These are phyloP conservation scores for Pyrrhopygopsis socrates DNA, from an alignment of 2,888 invertebrate species.

Conservation along the genomic window DNA sequence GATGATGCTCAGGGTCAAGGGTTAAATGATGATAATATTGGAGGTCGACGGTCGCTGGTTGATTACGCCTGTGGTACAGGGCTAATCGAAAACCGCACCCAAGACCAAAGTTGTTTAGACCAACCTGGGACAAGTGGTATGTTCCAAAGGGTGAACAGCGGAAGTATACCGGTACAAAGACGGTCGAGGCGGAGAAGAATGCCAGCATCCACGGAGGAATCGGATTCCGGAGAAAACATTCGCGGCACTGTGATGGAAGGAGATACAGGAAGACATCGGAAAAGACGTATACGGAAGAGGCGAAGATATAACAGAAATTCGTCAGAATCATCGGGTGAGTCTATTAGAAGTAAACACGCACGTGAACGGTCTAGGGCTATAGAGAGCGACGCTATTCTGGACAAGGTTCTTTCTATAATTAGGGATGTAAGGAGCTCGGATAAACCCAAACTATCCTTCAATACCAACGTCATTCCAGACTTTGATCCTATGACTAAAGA, in stretches of 20 bases:
- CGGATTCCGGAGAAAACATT: not conserved
- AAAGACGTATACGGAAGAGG: not conserved
- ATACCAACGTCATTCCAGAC: not conserved
- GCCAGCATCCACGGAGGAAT: not conserved
- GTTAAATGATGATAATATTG: not conserved
- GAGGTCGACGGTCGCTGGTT: not conserved
- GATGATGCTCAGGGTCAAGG: not conserved
- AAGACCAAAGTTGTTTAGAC: not conserved
- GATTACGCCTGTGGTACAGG: not conserved
- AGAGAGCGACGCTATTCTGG: not conserved
- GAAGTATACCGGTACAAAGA: not conserved
- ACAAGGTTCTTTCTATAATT: not conserved
- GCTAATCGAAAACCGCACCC: not conserved
- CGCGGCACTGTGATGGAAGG: not conserved
- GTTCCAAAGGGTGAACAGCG: not conserved
- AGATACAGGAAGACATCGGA: not conserved
- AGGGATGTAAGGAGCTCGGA: constrained; percentile 54
- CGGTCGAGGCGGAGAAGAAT: not conserved
- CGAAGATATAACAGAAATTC: not conserved
- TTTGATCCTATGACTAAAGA: constrained; percentile 37
- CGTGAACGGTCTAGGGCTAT: not conserved
- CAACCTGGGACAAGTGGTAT: not conserved
- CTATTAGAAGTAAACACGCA: not conserved
- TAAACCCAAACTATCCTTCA: not conserved
- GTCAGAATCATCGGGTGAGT: not conserved